Conservation (phyloP, 2,888 invertebrate genomes). For the Octodonta nipae region DNA sequence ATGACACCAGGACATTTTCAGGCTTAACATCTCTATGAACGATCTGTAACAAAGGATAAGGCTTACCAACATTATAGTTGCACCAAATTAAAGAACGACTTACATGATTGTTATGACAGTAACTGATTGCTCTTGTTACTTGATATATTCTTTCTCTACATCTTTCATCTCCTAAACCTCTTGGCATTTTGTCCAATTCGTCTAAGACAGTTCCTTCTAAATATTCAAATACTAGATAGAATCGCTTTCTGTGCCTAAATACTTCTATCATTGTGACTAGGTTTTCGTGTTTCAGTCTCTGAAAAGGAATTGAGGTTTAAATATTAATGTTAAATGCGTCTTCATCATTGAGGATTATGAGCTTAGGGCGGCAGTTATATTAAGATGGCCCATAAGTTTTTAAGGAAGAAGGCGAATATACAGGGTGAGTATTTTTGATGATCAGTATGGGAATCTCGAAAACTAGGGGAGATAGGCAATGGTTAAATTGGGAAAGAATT, state of each 20-base stretch:
- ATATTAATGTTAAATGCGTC: neutral
- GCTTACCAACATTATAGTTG: conserved; percentile 1
- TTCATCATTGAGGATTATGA: neutral
- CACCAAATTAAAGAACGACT: conserved; percentile 18
- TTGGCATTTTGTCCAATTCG: conserved; percentile 60
- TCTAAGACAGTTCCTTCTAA: conserved; percentile 75
- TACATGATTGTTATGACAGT: conserved; percentile 74
- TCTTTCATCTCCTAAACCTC: conserved; percentile 59
- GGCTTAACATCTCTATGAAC: conserved; percentile 84
- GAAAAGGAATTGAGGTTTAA: conserved; percentile 17
- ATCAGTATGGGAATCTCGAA: too few species aligned
- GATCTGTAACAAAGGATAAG: conserved; percentile 41
- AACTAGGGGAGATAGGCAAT: too few species aligned
- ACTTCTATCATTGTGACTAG: conserved; percentile 80
- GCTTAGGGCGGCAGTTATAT: neutral
- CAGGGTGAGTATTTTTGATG: too few species aligned
- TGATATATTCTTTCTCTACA: conserved; percentile 68
- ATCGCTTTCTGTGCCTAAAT: conserved; percentile 67
- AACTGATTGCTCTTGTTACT: conserved; percentile 64
- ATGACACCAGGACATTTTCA: conserved; percentile 74
- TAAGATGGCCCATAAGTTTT: neutral
- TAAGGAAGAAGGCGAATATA: too few species aligned
- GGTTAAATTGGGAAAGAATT: too few species aligned
- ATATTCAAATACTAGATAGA: conserved; percentile 80
- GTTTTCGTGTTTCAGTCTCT: conserved; percentile 81